Percentiles rank a stretch among this genome's conserved stretches.
These are phyloP conservation scores for Salticus scenicus DNA, from an alignment of 2,888 invertebrate genomes.

Conservation along the genomic window DNA sequence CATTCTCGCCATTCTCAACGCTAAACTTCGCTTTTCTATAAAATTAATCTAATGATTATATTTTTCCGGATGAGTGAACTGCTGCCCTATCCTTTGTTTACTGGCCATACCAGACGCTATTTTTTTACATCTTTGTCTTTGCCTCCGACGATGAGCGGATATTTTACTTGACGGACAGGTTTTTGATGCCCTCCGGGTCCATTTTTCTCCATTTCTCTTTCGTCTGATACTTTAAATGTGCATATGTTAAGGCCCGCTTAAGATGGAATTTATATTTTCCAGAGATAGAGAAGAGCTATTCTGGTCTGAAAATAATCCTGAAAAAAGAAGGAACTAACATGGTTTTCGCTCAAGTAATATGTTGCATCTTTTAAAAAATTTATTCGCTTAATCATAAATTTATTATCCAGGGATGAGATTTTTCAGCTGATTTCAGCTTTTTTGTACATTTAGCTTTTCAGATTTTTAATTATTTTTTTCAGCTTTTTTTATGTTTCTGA, in stretches of 20 bases:
- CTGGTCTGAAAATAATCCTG: no score
- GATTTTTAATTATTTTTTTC: no score
- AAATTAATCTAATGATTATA: constrained; percentile 29
- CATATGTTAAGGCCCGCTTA: neutral
- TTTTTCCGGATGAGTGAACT: constrained; percentile 37
- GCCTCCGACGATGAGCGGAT: neutral
- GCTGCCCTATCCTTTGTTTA: constrained; percentile 48
- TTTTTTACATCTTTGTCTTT: constrained; percentile 12
- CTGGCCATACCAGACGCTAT: constrained; percentile 22
- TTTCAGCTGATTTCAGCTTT: no score
- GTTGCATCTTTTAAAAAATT: no score
- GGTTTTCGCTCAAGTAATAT: no score
- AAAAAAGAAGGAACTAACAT: no score
- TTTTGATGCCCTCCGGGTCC: constrained; percentile 24
- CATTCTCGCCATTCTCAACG: no score
- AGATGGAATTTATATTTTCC: constrained; percentile 15
- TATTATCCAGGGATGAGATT: no score
- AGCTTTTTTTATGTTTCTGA: no score
- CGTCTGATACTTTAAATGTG: neutral
- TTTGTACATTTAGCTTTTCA: no score
- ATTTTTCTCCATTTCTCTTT: neutral
- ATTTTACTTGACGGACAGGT: constrained; percentile 45
- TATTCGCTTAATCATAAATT: no score
- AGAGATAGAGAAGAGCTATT: no score
- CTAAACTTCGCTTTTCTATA: neutral